Percentiles rank a stretch among this genome's conserved stretches.
These are phyloP conservation scores for Martes martes DNA, from an alignment of 2,113 vertebrate genomes.

Conservation along the genomic window DNA sequence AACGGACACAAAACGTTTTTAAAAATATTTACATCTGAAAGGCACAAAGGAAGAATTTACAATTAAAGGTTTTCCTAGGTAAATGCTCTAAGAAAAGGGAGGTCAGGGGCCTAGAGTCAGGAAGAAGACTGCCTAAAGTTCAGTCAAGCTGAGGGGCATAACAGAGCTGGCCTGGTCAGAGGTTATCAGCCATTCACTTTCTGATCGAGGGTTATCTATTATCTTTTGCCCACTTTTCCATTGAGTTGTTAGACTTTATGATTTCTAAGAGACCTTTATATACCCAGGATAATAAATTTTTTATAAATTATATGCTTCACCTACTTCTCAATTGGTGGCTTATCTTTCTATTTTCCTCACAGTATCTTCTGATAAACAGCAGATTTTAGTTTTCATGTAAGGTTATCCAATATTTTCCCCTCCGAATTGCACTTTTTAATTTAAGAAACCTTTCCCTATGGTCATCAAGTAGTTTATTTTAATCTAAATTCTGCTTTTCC, in stretches of 20 bases:
- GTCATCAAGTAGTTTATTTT: neutral
- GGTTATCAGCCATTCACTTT: neutral
- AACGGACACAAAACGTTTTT: neutral
- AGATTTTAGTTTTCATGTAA: neutral
- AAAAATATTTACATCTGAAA: neutral
- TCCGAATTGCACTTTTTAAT: neutral
- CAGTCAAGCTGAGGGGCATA: neutral
- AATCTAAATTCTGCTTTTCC: constrained; percentile 17
- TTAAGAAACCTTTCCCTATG: neutral
- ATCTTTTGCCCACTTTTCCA: neutral
- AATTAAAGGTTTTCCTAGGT: neutral
- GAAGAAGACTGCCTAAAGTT: neutral
- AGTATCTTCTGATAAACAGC: neutral
- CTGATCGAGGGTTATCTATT: neutral
- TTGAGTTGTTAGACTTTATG: neutral
- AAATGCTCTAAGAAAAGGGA: neutral
- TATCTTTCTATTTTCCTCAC: neutral
- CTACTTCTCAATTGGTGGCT: neutral
- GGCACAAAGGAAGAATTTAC: neutral
- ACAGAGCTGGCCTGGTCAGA: neutral
- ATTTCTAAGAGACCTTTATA: neutral
- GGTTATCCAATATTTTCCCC: neutral
- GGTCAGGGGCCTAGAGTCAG: neutral
- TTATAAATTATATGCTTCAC: neutral
- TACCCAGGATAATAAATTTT: neutral